A percentile compares a stretch with the other conserved stretches of the same genome.
These are phyloP conservation scores for Eurosta solidaginis DNA, from an alignment of 1,140 invertebrate species.

Conservation along the genomic window DNA sequence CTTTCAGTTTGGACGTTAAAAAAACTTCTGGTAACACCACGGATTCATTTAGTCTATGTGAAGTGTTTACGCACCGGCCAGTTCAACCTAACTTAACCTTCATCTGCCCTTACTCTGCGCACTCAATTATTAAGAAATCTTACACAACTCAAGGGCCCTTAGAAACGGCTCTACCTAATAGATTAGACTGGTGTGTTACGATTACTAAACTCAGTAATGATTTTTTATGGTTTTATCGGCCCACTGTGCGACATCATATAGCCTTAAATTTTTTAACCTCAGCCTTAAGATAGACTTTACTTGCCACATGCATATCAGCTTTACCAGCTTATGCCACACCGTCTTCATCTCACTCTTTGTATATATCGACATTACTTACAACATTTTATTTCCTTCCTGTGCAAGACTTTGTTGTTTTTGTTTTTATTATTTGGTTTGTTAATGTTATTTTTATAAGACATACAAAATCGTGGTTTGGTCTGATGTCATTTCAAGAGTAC, in stretches of 20 bases:
- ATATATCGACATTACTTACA: no score
- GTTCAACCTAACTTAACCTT: no score
- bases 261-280: background rate
- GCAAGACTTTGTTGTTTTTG: background rate
- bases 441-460: constrained; percentile 28
- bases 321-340: background rate
- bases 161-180: no score
- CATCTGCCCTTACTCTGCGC: no score
- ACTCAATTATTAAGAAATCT: no score
- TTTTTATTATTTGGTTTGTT: constrained; percentile 12
- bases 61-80: no score
- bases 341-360: background rate
- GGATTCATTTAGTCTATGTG: no score
- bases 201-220: no score
- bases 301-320: background rate
- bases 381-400: background rate
- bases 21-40: no score
- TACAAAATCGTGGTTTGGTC: constrained; percentile 23
- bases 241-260: background rate
- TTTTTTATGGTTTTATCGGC: background rate
- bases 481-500: background rate
- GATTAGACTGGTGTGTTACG: no score
- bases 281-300: constrained; percentile 25
- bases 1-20: no score
- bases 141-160: no score